These are phyloP conservation scores for Serilophus lunatus DNA, from an alignment of 2,113 vertebrate species.

Conservation along the genomic window DNA sequence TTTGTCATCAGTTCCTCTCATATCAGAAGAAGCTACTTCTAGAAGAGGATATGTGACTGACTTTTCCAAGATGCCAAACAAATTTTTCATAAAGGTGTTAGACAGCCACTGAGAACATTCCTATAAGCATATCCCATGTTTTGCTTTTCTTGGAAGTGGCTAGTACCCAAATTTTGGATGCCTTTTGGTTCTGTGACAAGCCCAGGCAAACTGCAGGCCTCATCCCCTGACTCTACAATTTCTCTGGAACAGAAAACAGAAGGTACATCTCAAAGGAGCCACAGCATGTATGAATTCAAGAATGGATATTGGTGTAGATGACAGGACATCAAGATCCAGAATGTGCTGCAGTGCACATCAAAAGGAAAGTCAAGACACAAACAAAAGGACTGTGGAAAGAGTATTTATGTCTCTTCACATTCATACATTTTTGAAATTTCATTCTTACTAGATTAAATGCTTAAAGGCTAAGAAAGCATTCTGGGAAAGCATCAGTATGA, in stretches of 20 bases:
- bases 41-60: not conserved
- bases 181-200: not conserved
- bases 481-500: not conserved
- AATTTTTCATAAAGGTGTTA: not conserved
- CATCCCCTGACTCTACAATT: not conserved
- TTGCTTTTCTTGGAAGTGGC: not conserved
- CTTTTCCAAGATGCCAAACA: not conserved
- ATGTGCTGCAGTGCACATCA: not conserved
- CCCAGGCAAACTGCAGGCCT: not conserved
- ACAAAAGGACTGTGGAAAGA: not conserved
- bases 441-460: not conserved
- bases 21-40: not conserved
- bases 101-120: not conserved
- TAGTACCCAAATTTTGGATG: not conserved
- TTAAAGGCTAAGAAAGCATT: not conserved
- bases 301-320: not conserved
- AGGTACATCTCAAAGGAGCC: not conserved
- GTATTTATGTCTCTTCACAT: not conserved
- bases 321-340: not conserved
- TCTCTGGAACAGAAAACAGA: not conserved
- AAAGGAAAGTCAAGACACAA: not conserved
- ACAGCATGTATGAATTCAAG: not conserved
- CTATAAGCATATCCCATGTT: not conserved
- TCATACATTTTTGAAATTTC: not conserved
- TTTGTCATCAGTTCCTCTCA: not conserved